Evolutionary conservation across 1,140 invertebrate species (phyloP).

Genomic region (Papilio helenus): DNA sequence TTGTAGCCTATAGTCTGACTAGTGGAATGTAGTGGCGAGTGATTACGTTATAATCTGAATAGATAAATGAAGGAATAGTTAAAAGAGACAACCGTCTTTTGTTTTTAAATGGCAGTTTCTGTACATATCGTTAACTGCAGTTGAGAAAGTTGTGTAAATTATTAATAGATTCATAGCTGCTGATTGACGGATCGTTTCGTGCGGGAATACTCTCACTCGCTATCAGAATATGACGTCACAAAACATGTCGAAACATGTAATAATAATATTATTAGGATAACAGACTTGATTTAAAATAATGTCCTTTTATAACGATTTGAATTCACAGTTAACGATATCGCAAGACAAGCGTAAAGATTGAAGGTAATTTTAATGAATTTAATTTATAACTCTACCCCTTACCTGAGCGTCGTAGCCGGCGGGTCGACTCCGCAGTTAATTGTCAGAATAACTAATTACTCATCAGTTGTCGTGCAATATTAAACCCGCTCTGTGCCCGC

Average conservation of each 20-base stretch:
- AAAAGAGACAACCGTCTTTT: not conserved
- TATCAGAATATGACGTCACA: not conserved
- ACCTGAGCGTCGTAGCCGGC: conserved; percentile 4
- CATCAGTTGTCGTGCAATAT: conserved; percentile 32
- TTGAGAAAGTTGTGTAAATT: not conserved
- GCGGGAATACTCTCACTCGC: not conserved
- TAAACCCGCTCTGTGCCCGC: conserved; percentile 14
- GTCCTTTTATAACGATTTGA: not conserved
- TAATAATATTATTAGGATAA: not conserved
- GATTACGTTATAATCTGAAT: too few species aligned
- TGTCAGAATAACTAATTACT: conserved; percentile 30
- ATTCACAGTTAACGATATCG: not conserved
- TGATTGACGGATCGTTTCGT: conserved; percentile 16
- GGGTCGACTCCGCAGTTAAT: conserved; percentile 22
- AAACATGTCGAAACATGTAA: not conserved
- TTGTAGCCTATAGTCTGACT: too few species aligned
- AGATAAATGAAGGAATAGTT: too few species aligned
- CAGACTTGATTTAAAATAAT: not conserved
- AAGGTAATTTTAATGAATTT: conserved; percentile 26
- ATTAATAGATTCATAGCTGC: conserved; percentile 14
- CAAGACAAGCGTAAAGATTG: conserved; percentile 3
- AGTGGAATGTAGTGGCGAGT: too few species aligned
- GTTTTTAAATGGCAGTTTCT: too few species aligned
- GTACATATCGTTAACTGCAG: not conserved
- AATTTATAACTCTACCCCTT: conserved; percentile 22